These are phyloP conservation scores for Sternotherus odoratus DNA, from an alignment of 2,797 vertebrate genomes.

Conservation along the genomic window DNA sequence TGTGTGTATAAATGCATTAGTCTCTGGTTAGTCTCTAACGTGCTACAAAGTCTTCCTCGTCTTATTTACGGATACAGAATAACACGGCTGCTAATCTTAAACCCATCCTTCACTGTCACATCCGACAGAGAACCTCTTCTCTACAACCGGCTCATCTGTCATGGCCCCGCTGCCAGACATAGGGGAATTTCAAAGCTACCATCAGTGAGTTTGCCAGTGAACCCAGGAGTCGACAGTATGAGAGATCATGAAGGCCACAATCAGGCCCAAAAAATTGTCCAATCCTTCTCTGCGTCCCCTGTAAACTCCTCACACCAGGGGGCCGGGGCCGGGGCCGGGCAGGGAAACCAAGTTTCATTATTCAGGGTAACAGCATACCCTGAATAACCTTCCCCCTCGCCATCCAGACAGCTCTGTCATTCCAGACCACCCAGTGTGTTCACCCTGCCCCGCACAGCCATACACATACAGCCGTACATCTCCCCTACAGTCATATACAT, in stretches of 20 bases:
- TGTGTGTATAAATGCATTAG: too few species aligned
- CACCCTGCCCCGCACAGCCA: not conserved
- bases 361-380: not conserved
- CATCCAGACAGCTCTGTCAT: not conserved
- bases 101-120: constrained; percentile 53
- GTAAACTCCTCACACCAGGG: constrained; percentile 32
- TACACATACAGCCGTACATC: not conserved
- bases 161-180: constrained; percentile 61
- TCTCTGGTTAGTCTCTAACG: too few species aligned
- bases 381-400: not conserved
- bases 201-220: constrained; percentile 62
- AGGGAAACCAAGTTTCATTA: not conserved
- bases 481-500: not conserved
- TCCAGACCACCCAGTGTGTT: too few species aligned
- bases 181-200: constrained; percentile 70
- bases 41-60: too few species aligned
- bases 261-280: not conserved
- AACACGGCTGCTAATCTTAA: too few species aligned
- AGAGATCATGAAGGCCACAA: not conserved
- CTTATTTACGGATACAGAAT: too few species aligned
- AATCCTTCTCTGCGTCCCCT: not conserved
- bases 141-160: constrained; percentile 65
- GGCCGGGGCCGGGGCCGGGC: not conserved
- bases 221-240: constrained; percentile 40
- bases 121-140: constrained; percentile 59